Evolutionary conservation across 1,140 invertebrate genomes (phyloP).

Genomic region (Anoplolepis gracilipes): DNA sequence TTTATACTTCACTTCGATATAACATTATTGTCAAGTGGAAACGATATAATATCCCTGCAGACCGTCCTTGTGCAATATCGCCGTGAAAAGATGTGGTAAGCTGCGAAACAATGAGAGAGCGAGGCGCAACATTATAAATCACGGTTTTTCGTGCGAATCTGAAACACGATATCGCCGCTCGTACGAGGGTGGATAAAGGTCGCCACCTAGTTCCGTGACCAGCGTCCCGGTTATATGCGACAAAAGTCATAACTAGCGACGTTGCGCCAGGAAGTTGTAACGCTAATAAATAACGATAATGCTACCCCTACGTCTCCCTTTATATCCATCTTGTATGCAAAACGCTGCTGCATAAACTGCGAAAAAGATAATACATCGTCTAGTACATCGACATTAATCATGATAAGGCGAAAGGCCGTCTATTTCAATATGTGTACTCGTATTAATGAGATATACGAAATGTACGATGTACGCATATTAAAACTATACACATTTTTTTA

Average conservation of each 20-base stretch:
- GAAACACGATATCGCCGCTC: conserved; percentile 53
- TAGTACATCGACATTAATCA: conserved; percentile 54
- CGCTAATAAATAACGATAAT: conserved; percentile 70
- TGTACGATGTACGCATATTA: conserved; percentile 5
- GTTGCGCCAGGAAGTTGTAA: conserved; percentile 40
- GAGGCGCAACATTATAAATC: conserved; percentile 54
- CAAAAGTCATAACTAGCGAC: conserved; percentile 64
- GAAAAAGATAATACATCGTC: conserved; percentile 42
- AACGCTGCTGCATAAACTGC: conserved; percentile 1
- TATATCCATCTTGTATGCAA: conserved; percentile 52
- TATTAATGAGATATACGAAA: conserved; percentile 60
- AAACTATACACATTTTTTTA: conserved; percentile 17
- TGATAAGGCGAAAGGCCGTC: conserved; percentile 56
- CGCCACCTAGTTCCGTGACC: conserved; percentile 16
- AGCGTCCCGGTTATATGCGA: conserved; percentile 24
- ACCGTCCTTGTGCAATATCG: conserved; percentile 30
- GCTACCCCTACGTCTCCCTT: conserved; percentile 55
- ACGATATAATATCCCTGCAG: conserved; percentile 7
- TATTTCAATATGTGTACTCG: conserved; percentile 42
- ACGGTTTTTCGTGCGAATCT: conserved; percentile 56
- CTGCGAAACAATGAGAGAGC: conserved; percentile 53
- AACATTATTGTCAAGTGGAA: conserved; percentile 26
- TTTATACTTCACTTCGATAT: conserved; percentile 35
- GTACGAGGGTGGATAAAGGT: conserved; percentile 51
- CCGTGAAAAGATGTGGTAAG: conserved; percentile 54